Base-by-base conservation (phyloP, 1,140 invertebrate genomes). In the Calephelis virginiensis region DNA sequence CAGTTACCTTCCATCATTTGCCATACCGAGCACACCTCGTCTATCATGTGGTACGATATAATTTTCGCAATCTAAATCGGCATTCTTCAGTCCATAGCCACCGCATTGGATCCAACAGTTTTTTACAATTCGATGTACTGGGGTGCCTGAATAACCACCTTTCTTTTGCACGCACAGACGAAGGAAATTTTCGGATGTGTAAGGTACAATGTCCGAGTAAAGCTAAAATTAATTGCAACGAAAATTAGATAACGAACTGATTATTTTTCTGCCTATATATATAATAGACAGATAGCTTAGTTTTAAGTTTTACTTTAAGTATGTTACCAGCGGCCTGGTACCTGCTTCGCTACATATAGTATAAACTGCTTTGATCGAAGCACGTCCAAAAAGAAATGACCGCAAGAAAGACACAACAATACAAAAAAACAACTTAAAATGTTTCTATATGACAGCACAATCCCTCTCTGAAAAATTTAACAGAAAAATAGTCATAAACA, bases 101-200 rank as follows among this genome's bases (percentile, higher is more conserved):
- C 92, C 92, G 60, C 89, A 89, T 70, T 93, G 92, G 43, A 93
- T 89, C 92, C 92, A 93, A 60, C 89, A 81, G 59, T 86, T 85
- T 74, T 89, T 87, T 8, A 92, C 89, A 13, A 93, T 91, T n/a
- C 92, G 89, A 63, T 93, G 92, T 13, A 93, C 73, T 12, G 82
- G 84, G 11, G 88, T 91, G 13, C 90, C 89, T 14, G 73, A 65
- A 67, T 92, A 93, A 6, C 92, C 92, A 11, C 83, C 82, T 53
- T 64, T 81, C 43, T 69, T 85, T 6, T 68, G 66, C 64, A 79
- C 81, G 73, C 91, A 92, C 8, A 90, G 76, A 8, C 86, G 85
- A 6, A 93, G 71, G 67, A 93, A 93, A 53, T 92, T 92, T 49
- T 89, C 84, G 68, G 88, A 90, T 2, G 92, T 91, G 49, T 81